Conservation (phyloP, 2,797 vertebrate species). For the Margarornis squamiger region DNA sequence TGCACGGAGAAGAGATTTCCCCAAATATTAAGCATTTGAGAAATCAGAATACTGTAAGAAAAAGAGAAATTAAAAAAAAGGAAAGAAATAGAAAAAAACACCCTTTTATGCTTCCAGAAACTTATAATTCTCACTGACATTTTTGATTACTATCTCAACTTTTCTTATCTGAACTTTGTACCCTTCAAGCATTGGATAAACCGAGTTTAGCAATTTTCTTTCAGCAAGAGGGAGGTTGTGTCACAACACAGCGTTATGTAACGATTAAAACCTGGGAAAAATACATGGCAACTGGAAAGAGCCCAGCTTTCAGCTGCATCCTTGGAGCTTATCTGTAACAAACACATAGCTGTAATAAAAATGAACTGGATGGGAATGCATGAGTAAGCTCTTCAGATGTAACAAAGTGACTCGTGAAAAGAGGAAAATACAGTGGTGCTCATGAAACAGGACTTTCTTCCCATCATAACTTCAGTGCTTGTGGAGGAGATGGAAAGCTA, state of each 20-base stretch:
- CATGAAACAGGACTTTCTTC: conserved; percentile 11
- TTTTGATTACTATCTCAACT: conserved; percentile 43
- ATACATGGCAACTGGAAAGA: conserved; percentile 50
- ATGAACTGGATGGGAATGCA: conserved; percentile 43
- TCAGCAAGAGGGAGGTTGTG: conserved; percentile 25
- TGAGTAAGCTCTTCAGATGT: conserved; percentile 56
- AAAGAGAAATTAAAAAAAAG: not conserved
- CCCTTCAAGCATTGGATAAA: conserved; percentile 57
- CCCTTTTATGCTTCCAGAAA: not conserved
- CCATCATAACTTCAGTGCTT: not conserved
- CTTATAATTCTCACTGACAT: conserved; percentile 19
- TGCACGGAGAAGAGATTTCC: not conserved
- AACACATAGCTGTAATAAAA: conserved; percentile 57
- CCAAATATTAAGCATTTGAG: not conserved
- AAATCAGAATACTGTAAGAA: not conserved
- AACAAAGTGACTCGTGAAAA: conserved; percentile 34
- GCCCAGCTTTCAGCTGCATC: conserved; percentile 58
- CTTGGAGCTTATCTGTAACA: conserved; percentile 63
- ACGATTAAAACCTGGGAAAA: conserved; percentile 44
- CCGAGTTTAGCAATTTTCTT: conserved; percentile 58
- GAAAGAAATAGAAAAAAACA: not conserved
- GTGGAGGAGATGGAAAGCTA: conserved; percentile 54
- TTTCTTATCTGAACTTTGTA: conserved; percentile 58
- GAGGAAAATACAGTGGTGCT: conserved; percentile 1
- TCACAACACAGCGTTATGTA: conserved; percentile 36